A percentile compares a stretch with the other conserved stretches of the same genome.
Conservation (phyloP, 35 echinoderm and acorn worm species). For the Holothuria glaberrima region DNA sequence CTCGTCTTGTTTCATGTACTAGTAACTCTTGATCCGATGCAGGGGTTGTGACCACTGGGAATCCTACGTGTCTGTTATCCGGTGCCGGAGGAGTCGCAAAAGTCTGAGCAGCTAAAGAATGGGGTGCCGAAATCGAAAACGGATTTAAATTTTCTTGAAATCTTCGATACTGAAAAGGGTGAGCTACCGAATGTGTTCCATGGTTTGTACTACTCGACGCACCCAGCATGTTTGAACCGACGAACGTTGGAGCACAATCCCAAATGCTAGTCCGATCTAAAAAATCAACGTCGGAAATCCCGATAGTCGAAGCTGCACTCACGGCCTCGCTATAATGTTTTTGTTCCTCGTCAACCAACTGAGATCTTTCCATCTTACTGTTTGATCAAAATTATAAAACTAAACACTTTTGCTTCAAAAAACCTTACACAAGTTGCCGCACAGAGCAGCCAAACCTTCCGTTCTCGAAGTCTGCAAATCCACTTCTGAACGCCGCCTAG, state of each 20-base stretch:
- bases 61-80: slow-evolving; percentile 49
- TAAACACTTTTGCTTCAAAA: slow-evolving; percentile 49
- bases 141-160: slow-evolving; percentile 62
- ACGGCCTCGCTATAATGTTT: slow-evolving; percentile 45
- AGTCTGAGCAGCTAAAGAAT: slow-evolving; percentile 38
- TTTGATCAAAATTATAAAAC: slow-evolving; percentile 53
- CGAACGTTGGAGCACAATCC: slow-evolving; percentile 54
- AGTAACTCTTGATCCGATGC: slow-evolving; percentile 18
- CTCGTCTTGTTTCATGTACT: slow-evolving; percentile 36
- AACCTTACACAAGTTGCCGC: slow-evolving; percentile 48
- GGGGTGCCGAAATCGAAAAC: slow-evolving; percentile 50
- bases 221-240: slow-evolving; percentile 42
- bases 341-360: slow-evolving; percentile 55
- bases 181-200: slow-evolving; percentile 40
- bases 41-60: slow-evolving; percentile 41
- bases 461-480: slow-evolving; percentile 64
- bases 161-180: slow-evolving; percentile 54
- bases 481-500: slow-evolving; percentile 63
- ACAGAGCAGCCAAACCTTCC: slow-evolving; percentile 64
- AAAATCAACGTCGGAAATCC: slow-evolving; percentile 50
- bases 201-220: slow-evolving; percentile 58
- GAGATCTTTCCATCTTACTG: slow-evolving; percentile 61
- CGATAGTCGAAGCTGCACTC: slow-evolving; percentile 42
- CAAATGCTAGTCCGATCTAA: slow-evolving; percentile 51
- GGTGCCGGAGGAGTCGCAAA: slow-evolving; percentile 27